phyloP scores from a whole-genome alignment of 2,113 vertebrate species.

The Aegotheles bennettii region DNA sequence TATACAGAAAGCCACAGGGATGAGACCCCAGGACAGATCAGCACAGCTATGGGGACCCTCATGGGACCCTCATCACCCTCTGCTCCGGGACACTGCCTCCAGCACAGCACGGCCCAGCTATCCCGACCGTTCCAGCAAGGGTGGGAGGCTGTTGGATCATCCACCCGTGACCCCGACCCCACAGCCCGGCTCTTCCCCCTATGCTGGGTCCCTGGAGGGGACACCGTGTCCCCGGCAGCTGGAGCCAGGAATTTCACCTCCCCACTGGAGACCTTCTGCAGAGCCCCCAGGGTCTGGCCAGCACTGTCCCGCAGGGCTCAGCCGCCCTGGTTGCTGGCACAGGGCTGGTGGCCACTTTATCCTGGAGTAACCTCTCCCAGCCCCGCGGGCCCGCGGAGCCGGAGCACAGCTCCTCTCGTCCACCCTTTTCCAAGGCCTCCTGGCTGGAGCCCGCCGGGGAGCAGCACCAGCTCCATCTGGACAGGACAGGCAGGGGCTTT shows the following conservation, averaged over 20 bases:
- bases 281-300: not conserved
- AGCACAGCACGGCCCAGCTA: not conserved
- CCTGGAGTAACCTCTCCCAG: not conserved
- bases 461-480: conserved; percentile 39
- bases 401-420: not conserved
- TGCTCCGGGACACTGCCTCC: accelerated
- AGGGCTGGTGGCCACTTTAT: not conserved
- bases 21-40: not conserved
- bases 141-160: not conserved
- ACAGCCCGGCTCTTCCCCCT: not conserved
- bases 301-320: not conserved
- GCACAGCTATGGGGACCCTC: accelerated
- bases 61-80: not conserved
- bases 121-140: not conserved
- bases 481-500: not conserved
- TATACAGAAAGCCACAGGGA: not conserved
- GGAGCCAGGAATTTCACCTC: not conserved
- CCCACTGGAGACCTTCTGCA: not conserved
- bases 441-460: not conserved
- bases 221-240: not conserved
- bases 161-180: accelerated
- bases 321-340: not conserved
- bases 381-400: accelerated
- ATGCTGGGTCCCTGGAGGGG: not conserved
- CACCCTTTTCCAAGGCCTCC: not conserved